Evolutionary conservation across 1,140 invertebrate species (phyloP).

Genomic region (Scaptodrosophila lebanonensis): DNA sequence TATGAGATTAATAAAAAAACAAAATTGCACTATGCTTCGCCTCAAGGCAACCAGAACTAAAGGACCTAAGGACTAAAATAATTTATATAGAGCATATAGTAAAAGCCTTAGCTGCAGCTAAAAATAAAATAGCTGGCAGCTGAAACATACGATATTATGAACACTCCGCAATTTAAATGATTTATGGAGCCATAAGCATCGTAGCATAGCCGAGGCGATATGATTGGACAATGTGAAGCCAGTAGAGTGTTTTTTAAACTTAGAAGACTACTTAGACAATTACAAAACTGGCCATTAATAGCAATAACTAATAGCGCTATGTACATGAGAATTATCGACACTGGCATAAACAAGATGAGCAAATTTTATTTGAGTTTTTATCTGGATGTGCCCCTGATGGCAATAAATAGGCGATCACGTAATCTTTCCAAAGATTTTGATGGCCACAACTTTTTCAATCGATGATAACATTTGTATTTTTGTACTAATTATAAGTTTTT

Average conservation of each 20-base stretch:
- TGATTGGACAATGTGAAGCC: too few species aligned
- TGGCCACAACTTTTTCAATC: constrained; percentile 38
- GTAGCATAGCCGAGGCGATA: too few species aligned
- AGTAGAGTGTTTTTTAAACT: too few species aligned
- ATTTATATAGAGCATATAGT: constrained; percentile 38
- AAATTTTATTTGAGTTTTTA: constrained; percentile 47
- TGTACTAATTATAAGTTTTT: not conserved
- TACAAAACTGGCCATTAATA: constrained; percentile 19
- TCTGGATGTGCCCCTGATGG: not conserved
- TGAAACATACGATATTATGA: too few species aligned
- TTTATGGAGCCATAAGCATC: too few species aligned
- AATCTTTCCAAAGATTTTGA: constrained; percentile 30
- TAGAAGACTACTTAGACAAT: constrained; percentile 48
- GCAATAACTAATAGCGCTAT: constrained; percentile 31
- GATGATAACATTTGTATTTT: constrained; percentile 41
- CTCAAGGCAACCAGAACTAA: too few species aligned
- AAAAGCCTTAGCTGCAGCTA: too few species aligned
- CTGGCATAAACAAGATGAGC: constrained; percentile 65
- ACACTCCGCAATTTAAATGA: too few species aligned
- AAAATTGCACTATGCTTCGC: too few species aligned
- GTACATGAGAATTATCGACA: constrained; percentile 37
- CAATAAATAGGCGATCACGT: constrained; percentile 4
- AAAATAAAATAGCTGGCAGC: too few species aligned
- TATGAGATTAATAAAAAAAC: constrained; percentile 42
- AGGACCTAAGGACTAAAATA: constrained; percentile 8